Conservation (phyloP, 2,113 vertebrate species). For the Eclectus roratus region DNA sequence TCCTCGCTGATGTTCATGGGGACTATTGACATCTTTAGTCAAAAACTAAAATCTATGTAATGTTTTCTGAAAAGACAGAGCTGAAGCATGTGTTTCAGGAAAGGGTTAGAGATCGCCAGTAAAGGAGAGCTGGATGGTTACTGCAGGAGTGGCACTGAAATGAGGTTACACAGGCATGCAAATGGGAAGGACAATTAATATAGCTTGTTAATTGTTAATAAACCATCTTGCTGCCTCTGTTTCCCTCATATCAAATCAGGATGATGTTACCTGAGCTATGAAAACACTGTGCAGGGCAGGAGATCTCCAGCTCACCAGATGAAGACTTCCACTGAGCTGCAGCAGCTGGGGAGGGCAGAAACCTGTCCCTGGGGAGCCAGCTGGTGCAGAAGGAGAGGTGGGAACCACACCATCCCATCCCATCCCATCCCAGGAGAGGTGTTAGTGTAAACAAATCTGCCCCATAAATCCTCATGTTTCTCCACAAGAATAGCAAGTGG, state of each 20-base stretch:
- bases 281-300: background rate
- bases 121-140: background rate
- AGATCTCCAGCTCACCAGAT: background rate
- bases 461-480: background rate
- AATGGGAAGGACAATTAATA: background rate
- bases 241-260: background rate
- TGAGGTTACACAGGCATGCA: background rate
- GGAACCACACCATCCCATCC: background rate
- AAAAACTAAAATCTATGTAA: background rate
- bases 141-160: background rate
- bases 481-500: background rate
- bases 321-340: background rate
- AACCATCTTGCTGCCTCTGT: background rate
- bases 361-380: background rate
- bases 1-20: rapidly evolving
- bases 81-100: background rate
- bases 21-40: background rate
- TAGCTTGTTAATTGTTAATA: no score
- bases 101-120: background rate
- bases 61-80: background rate
- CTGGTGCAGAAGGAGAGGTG: background rate
- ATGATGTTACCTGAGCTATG: background rate
- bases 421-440: background rate
- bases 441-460: background rate
- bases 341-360: background rate